phyloP scores from a whole-genome alignment of 1,140 invertebrate species.

The Leptestheria dahalacensis region DNA sequence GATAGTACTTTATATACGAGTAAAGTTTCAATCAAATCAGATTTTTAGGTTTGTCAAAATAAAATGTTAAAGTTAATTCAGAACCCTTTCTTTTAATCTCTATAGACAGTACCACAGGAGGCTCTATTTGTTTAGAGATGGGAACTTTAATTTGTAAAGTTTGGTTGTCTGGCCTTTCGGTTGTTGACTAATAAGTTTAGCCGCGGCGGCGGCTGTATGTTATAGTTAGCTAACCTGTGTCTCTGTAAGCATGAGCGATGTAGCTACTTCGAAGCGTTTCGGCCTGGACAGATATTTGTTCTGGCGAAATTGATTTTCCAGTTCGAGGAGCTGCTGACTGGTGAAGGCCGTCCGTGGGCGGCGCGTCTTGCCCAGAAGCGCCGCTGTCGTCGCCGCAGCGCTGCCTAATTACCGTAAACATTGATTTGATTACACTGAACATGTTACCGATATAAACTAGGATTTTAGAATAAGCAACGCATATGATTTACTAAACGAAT shows the following conservation, averaged over 20 bases:
- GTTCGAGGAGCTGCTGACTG: slow-evolving; percentile 88
- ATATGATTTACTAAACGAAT: no score
- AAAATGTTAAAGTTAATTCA: no score
- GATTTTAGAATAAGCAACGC: no score
- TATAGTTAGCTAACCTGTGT: slow-evolving; percentile 65
- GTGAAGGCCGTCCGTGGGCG: slow-evolving; percentile 95
- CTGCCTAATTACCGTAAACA: slow-evolving; percentile 3
- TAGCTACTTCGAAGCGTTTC: slow-evolving; percentile 96
- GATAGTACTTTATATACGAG: no score
- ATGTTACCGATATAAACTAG: no score
- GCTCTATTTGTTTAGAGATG: no score
- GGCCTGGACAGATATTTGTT: slow-evolving; percentile 98
- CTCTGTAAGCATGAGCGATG: slow-evolving; percentile 91
- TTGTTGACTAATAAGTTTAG: background rate
- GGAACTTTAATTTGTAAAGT: no score
- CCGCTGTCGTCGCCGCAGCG: slow-evolving; percentile 30
- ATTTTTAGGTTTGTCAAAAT: no score
- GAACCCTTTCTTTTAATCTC: no score
- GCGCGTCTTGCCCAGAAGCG: slow-evolving; percentile 82
- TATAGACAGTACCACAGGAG: no score
- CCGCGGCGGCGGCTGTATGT: background rate
- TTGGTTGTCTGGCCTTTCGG: no score
- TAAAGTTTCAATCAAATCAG: no score
- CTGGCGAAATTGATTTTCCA: slow-evolving; percentile 95
- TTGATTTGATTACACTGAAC: background rate